phyloP scores from a whole-genome alignment of 2,888 invertebrate species.

The Pseudanteris insignis region DNA sequence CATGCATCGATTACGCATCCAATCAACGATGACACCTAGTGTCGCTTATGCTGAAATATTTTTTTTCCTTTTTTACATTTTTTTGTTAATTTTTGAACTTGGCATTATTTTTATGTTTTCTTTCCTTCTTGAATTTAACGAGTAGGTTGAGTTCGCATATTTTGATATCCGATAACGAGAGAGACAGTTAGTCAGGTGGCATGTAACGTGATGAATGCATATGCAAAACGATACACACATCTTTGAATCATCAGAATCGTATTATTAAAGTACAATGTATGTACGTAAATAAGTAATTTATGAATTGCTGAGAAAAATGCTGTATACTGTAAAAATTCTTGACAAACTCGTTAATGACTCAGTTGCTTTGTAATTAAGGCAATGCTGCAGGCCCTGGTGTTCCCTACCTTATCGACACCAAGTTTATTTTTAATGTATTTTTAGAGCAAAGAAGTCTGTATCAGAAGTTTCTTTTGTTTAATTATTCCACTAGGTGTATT shows the following conservation, averaged over 20 bases:
- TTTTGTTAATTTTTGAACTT: background rate
- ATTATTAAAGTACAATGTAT: conserved; percentile 7
- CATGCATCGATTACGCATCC: conserved; percentile 33
- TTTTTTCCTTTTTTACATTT: too few species aligned
- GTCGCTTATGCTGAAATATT: too few species aligned
- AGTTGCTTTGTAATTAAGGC: too few species aligned
- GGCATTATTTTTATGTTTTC: conserved; percentile 6
- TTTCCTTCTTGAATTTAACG: conserved; percentile 8
- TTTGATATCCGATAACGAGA: conserved; percentile 21
- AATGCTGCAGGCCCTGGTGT: too few species aligned
- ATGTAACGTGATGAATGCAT: conserved; percentile 4
- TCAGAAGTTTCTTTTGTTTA: too few species aligned
- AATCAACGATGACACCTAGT: too few species aligned
- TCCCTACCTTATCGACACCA: too few species aligned
- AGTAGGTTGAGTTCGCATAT: conserved; percentile 2
- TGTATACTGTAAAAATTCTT: conserved; percentile 1
- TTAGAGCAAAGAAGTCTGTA: too few species aligned
- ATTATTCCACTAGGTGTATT: too few species aligned
- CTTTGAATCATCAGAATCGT: conserved; percentile 28
- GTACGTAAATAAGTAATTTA: conserved; percentile 8
- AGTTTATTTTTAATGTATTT: too few species aligned
- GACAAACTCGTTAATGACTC: too few species aligned
- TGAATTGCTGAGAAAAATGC: conserved; percentile 9
- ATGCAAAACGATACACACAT: conserved; percentile 29
- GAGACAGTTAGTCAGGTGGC: conserved; percentile 9